phyloP scores from a whole-genome alignment of 1,140 invertebrate genomes.

The Paralvinella palmiformis region DNA sequence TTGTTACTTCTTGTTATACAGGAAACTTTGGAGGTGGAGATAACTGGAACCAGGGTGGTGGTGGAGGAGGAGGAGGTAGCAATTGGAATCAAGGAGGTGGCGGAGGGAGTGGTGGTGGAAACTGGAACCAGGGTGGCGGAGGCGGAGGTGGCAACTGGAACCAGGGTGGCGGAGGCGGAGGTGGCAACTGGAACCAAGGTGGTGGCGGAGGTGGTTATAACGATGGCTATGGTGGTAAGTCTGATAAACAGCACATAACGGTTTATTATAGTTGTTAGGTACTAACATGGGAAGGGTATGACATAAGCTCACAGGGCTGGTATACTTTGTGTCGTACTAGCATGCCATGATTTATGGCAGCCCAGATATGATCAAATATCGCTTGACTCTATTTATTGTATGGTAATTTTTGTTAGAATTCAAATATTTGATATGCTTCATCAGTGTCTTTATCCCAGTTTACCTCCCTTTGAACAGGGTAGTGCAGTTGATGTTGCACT shows the following conservation, averaged over 20 bases:
- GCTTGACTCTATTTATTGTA: not conserved
- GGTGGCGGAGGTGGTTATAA: not conserved
- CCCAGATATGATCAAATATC: not conserved
- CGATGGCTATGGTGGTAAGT: not conserved
- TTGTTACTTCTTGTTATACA: too few species aligned
- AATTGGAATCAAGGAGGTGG: slow-evolving; percentile 9
- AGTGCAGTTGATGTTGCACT: too few species aligned
- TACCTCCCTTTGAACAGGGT: too few species aligned
- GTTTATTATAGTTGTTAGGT: not conserved
- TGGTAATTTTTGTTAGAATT: not conserved
- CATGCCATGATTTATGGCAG: not conserved
- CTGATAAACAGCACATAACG: not conserved
- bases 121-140: slow-evolving; percentile 11
- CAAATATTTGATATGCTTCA: too few species aligned
- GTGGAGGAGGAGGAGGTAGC: not conserved
- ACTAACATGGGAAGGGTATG: not conserved
- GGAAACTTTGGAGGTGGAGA: slow-evolving; percentile 2
- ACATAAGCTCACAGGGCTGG: not conserved
- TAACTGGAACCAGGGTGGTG: slow-evolving; percentile 8
- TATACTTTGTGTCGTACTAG: not conserved
- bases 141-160: too few species aligned
- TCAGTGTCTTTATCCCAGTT: too few species aligned
- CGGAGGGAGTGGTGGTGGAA: slow-evolving; percentile 4
- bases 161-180: slow-evolving; percentile 1
- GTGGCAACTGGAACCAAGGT: slow-evolving; percentile 8